Conservation (phyloP, 2,797 vertebrate genomes). For the Melanotaenia pygmaea region DNA sequence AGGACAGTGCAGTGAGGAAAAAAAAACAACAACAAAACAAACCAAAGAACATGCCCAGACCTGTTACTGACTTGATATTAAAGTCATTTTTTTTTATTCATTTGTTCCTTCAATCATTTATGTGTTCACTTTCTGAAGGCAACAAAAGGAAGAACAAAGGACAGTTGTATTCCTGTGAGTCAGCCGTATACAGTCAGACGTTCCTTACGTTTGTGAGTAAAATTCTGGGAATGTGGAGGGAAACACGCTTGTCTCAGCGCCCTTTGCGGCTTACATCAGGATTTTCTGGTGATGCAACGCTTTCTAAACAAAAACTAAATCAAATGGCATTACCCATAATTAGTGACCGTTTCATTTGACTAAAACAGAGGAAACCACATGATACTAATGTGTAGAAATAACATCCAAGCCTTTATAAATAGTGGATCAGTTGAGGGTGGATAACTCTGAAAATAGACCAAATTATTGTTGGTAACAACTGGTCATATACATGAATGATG, state of each 20-base stretch:
- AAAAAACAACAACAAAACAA: neutral
- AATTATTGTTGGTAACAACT: neutral
- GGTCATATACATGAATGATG: no score
- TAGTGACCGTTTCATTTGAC: conserved; percentile 42
- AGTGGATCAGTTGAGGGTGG: neutral
- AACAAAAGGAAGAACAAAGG: conserved; percentile 8
- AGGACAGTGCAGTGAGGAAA: conserved; percentile 5
- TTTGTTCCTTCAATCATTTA: neutral
- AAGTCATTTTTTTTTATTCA: neutral
- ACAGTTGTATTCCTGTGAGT: neutral
- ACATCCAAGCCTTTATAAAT: neutral
- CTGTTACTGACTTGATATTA: neutral
- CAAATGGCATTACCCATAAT: neutral
- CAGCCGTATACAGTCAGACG: conserved; percentile 9
- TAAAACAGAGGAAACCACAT: neutral
- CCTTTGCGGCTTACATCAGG: conserved; percentile 20
- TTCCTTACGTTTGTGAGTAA: conserved; percentile 6
- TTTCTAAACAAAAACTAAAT: conserved; percentile 12
- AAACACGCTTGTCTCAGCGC: neutral
- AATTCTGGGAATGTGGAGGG: neutral
- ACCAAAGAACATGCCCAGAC: neutral
- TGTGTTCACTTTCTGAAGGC: neutral
- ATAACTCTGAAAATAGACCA: neutral
- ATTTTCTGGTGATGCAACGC: conserved; percentile 28
- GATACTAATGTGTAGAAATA: neutral